phyloP scores from a whole-genome alignment of 1,140 invertebrate genomes.

The Armadillidium nasatum region DNA sequence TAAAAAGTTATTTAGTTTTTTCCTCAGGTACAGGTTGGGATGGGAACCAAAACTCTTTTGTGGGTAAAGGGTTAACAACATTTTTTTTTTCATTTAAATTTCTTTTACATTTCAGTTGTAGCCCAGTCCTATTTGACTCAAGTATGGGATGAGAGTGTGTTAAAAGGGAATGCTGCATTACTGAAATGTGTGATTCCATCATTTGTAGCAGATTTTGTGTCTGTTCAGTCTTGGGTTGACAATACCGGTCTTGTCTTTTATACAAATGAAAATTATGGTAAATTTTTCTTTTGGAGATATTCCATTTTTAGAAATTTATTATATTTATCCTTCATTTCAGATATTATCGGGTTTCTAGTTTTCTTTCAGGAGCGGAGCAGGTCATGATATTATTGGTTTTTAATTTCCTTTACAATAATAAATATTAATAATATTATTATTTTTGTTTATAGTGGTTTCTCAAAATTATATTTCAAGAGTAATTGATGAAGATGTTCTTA shows the following conservation, averaged over 20 bases:
- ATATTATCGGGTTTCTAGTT: too few species aligned
- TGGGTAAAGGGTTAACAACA: neutral
- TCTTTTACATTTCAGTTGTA: conserved; percentile 23
- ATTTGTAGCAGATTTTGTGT: conserved; percentile 60
- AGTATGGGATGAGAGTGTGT: conserved; percentile 51
- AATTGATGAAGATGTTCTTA: conserved; percentile 70
- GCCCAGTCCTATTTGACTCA: conserved; percentile 19
- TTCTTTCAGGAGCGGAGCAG: too few species aligned
- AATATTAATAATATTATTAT: neutral
- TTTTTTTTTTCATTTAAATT: neutral
- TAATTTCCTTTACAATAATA: too few species aligned
- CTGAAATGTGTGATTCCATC: conserved; percentile 46
- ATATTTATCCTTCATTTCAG: too few species aligned
- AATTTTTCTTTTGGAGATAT: conserved; percentile 16
- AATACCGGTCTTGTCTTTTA: conserved; percentile 66
- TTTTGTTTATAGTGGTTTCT: conserved; percentile 62
- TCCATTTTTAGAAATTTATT: conserved; percentile 48
- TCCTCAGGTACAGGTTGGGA: too few species aligned
- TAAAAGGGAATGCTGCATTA: conserved; percentile 52
- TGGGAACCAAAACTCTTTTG: neutral
- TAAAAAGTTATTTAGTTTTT: too few species aligned
- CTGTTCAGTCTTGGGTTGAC: conserved; percentile 80
- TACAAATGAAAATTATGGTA: conserved; percentile 37
- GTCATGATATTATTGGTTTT: too few species aligned
- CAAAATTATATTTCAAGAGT: conserved; percentile 77